Evolutionary conservation across 2,113 vertebrate genomes (phyloP), one percentile per base, ranked within the genome.

Genomic region (Felis catus): DNA sequence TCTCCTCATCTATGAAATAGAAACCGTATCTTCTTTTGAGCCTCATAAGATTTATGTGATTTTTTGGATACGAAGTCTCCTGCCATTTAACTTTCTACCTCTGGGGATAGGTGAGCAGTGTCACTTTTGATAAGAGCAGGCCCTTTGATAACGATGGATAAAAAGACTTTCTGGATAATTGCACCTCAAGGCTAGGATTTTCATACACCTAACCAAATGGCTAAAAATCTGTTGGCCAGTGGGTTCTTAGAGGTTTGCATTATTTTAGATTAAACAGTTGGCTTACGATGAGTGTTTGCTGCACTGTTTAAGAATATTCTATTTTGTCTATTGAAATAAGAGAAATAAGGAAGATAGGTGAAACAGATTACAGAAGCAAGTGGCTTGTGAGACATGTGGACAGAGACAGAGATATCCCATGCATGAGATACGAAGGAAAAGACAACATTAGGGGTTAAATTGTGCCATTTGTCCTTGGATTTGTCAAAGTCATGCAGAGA

Each of bases 211-310:
- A n/a, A 25, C 16, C 36, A 33, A 90, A 86, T 15, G 0, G 8
- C 21, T 41, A 78, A 86, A 87, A 74, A 23, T 0, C 27, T 70
- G 4, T 48, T 58, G 45, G n/a, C 63, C 76, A 45, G 21, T 63
- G 10, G 65, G 2, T 39, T 94, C 31, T 11, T 90, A 79, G 21
- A 29, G 23, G 45, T 93, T 79, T 84, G 48, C 1, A 10, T 74
- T 84, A 71, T 80, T 96, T 97, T 91, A 78, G 36, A 91, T 79
- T 16, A 94, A 90, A 81, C 5, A 76, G 83, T 88, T 88, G 48
- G 14, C 27, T 33, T 76, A 29, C 9, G 65, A 41, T 94, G 25
- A 76, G n/a, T 23, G 16, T 12, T 95, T 76, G 10, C 39, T 89
- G 5, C 1, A 78, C 58, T 65, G 83, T 66, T 91, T 88, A 70